phyloP scores from a whole-genome alignment of 2,797 vertebrate genomes.

The Pipistrellus nathusii region DNA sequence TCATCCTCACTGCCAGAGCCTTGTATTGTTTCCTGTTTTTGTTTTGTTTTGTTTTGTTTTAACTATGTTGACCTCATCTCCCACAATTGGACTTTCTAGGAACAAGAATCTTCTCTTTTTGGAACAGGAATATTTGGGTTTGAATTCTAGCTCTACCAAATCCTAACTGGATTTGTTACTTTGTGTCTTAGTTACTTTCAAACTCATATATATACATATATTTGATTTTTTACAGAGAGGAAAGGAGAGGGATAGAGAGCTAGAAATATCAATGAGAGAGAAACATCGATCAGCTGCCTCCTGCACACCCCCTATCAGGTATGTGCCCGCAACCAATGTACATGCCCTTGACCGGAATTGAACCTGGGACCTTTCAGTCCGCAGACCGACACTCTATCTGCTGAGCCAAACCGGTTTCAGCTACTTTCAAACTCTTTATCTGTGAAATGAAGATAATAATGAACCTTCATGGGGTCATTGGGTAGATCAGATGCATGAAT shows the following conservation, averaged over 20 bases:
- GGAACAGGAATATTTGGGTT: neutral
- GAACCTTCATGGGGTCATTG: neutral
- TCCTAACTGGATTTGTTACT: neutral
- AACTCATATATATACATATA: neutral
- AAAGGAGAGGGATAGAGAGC: too few species aligned
- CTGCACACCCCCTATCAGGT: too few species aligned
- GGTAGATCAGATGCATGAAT: slow-evolving; percentile 44
- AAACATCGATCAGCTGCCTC: too few species aligned
- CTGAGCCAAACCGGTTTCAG: neutral
- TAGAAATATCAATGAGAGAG: too few species aligned
- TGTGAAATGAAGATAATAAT: slow-evolving; percentile 58
- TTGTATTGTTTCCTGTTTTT: slow-evolving; percentile 21
- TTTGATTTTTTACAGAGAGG: too few species aligned
- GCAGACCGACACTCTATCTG: too few species aligned
- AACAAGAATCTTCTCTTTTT: slow-evolving; percentile 49
- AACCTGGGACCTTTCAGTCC: too few species aligned
- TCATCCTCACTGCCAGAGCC: neutral
- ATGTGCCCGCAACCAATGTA: too few species aligned
- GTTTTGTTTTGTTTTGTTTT: neutral
- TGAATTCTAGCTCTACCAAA: slow-evolving; percentile 40
- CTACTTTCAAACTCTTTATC: slow-evolving; percentile 38
- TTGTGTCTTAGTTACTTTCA: neutral
- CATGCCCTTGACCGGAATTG: too few species aligned
- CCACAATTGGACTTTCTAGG: neutral
- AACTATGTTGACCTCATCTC: neutral